These are phyloP conservation scores for Lochmaea crataegi DNA, from an alignment of 2,888 invertebrate genomes.

Conservation along the genomic window DNA sequence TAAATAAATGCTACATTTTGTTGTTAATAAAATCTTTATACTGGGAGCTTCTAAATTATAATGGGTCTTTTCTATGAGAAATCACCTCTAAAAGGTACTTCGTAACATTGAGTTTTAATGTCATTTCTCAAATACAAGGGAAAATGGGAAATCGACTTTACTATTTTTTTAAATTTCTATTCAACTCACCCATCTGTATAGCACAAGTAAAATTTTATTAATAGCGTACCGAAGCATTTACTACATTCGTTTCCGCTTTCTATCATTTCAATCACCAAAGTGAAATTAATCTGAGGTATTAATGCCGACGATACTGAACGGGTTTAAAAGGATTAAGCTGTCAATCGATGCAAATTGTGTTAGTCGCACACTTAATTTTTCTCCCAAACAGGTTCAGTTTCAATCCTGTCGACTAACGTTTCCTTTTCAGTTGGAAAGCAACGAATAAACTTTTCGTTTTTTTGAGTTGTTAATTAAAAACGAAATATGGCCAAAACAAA, in stretches of 20 bases:
- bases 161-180: background rate
- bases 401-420: background rate
- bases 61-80: too few relatives aligned
- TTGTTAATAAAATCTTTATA: background rate
- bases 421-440: background rate
- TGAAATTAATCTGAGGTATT: conserved; percentile 21
- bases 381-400: background rate
- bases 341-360: conserved; percentile 24
- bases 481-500: background rate
- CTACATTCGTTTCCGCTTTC: background rate
- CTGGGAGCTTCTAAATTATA: too few relatives aligned
- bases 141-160: background rate
- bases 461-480: background rate
- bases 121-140: background rate
- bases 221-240: conserved; percentile 23
- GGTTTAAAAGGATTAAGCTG: conserved; percentile 28
- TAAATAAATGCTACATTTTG: background rate
- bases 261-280: conserved; percentile 21
- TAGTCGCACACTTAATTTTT: background rate
- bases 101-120: too few relatives aligned
- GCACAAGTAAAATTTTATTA: conserved; percentile 17
- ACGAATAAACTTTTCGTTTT: background rate
- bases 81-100: too few relatives aligned
- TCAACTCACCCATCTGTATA: conserved; percentile 22
- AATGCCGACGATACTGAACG: conserved; percentile 3